Evolutionary conservation across 2,113 vertebrate species (phyloP).

Genomic region (Hemiscyllium ocellatum): DNA sequence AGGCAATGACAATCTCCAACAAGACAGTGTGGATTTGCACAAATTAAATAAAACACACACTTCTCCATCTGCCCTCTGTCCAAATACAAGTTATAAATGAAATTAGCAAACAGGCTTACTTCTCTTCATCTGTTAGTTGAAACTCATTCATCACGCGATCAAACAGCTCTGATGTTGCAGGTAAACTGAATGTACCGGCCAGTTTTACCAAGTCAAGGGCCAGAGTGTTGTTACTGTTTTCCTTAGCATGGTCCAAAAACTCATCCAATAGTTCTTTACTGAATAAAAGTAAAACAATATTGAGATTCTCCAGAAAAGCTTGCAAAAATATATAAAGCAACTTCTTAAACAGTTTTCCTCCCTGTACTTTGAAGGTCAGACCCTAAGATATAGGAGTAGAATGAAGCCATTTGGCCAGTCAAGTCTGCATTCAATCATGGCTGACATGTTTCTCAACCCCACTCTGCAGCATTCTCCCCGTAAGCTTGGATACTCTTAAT

Average conservation of each 20-base stretch:
- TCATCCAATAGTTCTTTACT: conserved; percentile 63
- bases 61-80: not conserved
- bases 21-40: not conserved
- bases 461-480: no score
- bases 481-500: no score
- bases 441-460: no score
- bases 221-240: conserved; percentile 44
- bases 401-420: no score
- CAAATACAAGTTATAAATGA: not conserved
- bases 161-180: conserved; percentile 54
- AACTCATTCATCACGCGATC: conserved; percentile 55
- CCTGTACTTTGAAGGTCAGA: not conserved
- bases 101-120: conserved; percentile 55
- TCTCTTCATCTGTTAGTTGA: conserved; percentile 59
- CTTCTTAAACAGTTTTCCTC: not conserved
- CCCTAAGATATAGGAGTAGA: no score
- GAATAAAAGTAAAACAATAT: conserved; percentile 24
- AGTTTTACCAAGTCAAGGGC: conserved; percentile 74
- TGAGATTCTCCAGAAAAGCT: not conserved
- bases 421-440: no score
- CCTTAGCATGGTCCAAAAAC: conserved; percentile 60
- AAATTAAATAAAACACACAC: not conserved
- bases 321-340: not conserved
- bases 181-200: conserved; percentile 63
- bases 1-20: no score